A percentile compares a stretch with the other conserved stretches of the same genome.
Conservation (phyloP, 2,113 vertebrate species). For the Alaudala cheleensis region DNA sequence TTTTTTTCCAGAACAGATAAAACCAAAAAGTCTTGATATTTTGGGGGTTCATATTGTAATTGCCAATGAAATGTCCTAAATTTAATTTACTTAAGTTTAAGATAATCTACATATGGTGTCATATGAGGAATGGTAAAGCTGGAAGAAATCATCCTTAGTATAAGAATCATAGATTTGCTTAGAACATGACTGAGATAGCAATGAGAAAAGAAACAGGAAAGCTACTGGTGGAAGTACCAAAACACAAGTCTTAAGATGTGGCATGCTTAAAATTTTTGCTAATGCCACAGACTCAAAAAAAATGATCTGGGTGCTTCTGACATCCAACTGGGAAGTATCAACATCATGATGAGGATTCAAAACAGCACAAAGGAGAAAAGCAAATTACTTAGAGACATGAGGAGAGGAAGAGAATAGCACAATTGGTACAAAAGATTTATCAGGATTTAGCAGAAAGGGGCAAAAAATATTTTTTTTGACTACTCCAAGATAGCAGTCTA, state of each 20-base stretch:
- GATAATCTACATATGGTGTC: background rate
- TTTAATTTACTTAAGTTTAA: background rate
- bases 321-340: background rate
- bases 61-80: background rate
- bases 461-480: background rate
- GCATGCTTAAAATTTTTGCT: background rate
- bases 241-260: background rate
- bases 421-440: background rate
- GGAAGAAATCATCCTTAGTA: accelerated
- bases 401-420: background rate
- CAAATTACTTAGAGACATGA: accelerated
- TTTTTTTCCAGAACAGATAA: background rate
- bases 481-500: background rate
- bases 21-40: background rate
- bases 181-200: background rate
- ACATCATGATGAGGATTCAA: background rate
- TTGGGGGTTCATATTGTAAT: background rate
- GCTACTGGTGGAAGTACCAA: background rate
- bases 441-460: background rate
- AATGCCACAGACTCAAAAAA: background rate
- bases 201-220: background rate
- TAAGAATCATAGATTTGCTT: background rate
- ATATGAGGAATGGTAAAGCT: background rate
- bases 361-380: background rate
- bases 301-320: background rate